Evolutionary conservation across 2,113 vertebrate species (phyloP).

Genomic region (Speoplatyrhinus poulsoni): DNA sequence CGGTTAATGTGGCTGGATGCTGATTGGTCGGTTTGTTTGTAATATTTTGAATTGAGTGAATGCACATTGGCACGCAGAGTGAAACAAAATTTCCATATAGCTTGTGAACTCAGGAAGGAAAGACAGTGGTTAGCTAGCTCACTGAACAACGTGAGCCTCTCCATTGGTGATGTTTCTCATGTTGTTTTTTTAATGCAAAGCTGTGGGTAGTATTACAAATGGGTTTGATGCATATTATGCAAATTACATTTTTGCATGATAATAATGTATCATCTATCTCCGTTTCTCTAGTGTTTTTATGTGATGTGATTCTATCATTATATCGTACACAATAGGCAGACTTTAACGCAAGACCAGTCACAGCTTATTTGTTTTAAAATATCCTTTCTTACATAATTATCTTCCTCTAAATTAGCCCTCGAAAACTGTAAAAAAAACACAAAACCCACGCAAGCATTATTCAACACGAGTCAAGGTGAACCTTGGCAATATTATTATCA

Average conservation of each 20-base stretch:
- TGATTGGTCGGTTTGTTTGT: too few relatives aligned
- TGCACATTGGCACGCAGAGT: too few relatives aligned
- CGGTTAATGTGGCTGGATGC: too few relatives aligned
- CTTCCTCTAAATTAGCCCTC: not conserved
- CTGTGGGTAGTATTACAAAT: conserved; percentile 57
- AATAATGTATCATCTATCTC: conserved; percentile 22
- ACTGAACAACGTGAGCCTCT: not conserved
- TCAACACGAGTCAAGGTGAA: conserved; percentile 43
- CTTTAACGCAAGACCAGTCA: conserved; percentile 20
- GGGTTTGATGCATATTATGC: conserved; percentile 46
- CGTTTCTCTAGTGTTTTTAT: not conserved
- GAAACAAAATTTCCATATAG: too few relatives aligned
- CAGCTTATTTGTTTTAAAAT: conserved; percentile 18
- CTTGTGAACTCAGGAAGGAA: too few relatives aligned
- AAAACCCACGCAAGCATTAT: conserved; percentile 1
- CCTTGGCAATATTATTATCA: conserved; percentile 53
- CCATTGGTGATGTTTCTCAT: conserved; percentile 33
- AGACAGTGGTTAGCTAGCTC: too few relatives aligned
- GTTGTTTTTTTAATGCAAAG: conserved; percentile 56
- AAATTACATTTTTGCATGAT: conserved; percentile 59
- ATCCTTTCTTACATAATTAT: not conserved
- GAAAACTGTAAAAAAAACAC: not conserved
- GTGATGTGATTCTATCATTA: conserved; percentile 20
- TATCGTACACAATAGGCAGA: conserved; percentile 24
- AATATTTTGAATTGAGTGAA: too few relatives aligned